phyloP scores from a whole-genome alignment of 2,888 invertebrate species.

The Dynastes tityus region DNA sequence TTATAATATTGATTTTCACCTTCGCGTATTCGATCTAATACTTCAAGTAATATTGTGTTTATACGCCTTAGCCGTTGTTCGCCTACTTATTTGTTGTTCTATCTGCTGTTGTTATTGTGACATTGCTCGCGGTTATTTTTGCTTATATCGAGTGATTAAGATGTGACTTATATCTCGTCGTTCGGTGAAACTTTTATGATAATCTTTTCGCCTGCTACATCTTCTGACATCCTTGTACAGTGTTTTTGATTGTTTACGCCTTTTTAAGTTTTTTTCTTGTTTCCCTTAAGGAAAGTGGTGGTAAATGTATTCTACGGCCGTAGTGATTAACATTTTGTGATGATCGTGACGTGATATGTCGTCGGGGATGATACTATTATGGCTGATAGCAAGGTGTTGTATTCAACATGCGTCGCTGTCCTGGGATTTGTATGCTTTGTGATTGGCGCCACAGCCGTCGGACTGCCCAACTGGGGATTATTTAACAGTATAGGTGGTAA shows the following conservation, averaged over 20 bases:
- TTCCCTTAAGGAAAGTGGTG: neutral
- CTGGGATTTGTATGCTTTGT: constrained; percentile 86
- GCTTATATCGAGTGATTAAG: constrained; percentile 1
- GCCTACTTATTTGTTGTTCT: neutral
- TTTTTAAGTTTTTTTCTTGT: neutral
- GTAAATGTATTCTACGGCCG: constrained; percentile 1
- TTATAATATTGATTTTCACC: constrained; percentile 43
- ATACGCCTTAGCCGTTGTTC: neutral
- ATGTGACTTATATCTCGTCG: constrained; percentile 2
- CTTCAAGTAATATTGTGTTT: constrained; percentile 27
- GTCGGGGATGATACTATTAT: constrained; percentile 69
- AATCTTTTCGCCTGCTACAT: neutral
- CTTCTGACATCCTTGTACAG: neutral
- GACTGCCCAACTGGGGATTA: constrained; percentile 90
- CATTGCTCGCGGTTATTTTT: constrained; percentile 19
- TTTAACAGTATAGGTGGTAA: constrained; percentile 73
- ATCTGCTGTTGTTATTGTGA: neutral
- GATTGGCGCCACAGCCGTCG: constrained; percentile 87
- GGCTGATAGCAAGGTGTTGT: constrained; percentile 79
- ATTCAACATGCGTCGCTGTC: constrained; percentile 79
- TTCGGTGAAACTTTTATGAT: neutral
- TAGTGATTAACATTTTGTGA: constrained; percentile 30
- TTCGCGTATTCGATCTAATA: constrained; percentile 41
- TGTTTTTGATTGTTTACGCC: neutral
- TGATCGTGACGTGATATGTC: constrained; percentile 60